Percentiles rank a stretch among this genome's conserved stretches.
These are phyloP conservation scores for Gnathonemus echidnorhynchus DNA, from an alignment of 2,113 vertebrate genomes.

Conservation along the genomic window DNA sequence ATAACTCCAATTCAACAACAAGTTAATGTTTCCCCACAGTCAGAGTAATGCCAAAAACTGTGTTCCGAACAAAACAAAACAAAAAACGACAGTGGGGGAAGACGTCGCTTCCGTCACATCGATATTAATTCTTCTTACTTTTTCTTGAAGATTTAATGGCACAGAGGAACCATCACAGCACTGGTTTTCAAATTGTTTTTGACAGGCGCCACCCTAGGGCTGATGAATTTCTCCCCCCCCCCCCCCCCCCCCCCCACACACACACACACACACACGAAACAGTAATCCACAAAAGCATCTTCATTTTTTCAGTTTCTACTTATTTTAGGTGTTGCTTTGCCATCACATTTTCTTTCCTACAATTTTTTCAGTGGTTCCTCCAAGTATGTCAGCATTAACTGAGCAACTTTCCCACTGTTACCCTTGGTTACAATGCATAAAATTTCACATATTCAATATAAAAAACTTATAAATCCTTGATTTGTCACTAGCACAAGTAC, in stretches of 20 bases:
- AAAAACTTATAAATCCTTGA: too few species aligned
- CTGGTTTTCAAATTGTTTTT: not conserved
- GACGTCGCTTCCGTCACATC: not conserved
- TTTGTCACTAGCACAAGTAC: too few species aligned
- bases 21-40: not conserved
- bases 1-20: not conserved
- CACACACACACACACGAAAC: not conserved
- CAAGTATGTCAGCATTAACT: not conserved
- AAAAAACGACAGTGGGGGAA: not conserved
- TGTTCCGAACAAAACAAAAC: not conserved
- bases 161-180: not conserved
- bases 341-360: not conserved
- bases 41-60: not conserved
- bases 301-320: not conserved
- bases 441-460: not conserved
- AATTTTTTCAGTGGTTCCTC: not conserved
- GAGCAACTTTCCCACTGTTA: not conserved
- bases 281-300: not conserved
- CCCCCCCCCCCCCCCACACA: not conserved
- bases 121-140: not conserved
- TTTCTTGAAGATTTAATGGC: not conserved
- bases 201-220: not conserved
- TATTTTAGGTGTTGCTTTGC: not conserved
- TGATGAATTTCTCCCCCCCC: not conserved
- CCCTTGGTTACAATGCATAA: not conserved